Conservation (phyloP, 92 coral and sea anemone genomes). For the Phenganax subtilis region DNA sequence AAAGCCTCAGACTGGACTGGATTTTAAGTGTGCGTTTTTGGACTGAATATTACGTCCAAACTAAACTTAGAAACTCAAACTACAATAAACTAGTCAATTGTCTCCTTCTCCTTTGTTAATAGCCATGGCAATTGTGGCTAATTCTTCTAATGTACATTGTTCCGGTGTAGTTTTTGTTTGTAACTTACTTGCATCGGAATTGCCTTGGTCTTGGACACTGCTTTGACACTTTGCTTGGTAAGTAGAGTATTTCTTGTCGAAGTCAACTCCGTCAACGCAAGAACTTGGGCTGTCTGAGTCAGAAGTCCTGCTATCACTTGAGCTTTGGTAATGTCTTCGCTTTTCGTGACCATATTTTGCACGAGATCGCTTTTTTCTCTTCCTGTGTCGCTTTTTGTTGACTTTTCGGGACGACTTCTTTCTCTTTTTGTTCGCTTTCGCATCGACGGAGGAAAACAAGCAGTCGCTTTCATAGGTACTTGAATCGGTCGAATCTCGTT, state of each 20-base stretch:
- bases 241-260: neutral
- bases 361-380: conserved; percentile 15
- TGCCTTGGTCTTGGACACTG: neutral
- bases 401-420: conserved; percentile 1
- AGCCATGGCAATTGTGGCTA: conserved; percentile 30
- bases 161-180: neutral
- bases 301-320: conserved; percentile 4
- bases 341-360: neutral
- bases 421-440: conserved; percentile 7
- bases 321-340: neutral
- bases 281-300: conserved; percentile 1
- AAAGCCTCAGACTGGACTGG: no score
- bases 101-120: neutral
- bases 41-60: no score
- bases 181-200: neutral
- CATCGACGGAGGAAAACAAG: conserved; percentile 8
- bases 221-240: neutral
- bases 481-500: conserved; percentile 20
- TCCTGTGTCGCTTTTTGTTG: conserved; percentile 3
- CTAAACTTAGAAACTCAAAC: conserved; percentile 5
- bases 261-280: neutral
- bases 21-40: no score
- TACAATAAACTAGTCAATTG: neutral
- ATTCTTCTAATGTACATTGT: conserved; percentile 18
- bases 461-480: conserved; percentile 11